Evolutionary conservation across 1,140 invertebrate genomes (phyloP).

Genomic region (Diabrotica virgifera): DNA sequence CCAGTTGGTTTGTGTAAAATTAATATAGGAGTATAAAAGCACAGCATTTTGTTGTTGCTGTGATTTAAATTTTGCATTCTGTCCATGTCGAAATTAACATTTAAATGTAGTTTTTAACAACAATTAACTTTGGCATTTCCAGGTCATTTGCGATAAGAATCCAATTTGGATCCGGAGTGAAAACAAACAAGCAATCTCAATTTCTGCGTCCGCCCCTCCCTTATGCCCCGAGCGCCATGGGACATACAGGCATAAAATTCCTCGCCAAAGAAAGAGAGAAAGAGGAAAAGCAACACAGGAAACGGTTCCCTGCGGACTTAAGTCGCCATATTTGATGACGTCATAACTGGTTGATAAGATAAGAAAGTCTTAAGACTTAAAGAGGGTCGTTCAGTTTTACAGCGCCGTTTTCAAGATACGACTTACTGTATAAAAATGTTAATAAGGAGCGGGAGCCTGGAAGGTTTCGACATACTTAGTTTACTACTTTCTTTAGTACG

Average conservation of each 20-base stretch:
- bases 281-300: slow-evolving; percentile 13
- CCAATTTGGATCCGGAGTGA: neutral
- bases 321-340: slow-evolving; percentile 37
- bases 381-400: slow-evolving; percentile 38
- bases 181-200: slow-evolving; percentile 2
- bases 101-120: slow-evolving; percentile 1
- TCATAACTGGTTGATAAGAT: slow-evolving; percentile 39
- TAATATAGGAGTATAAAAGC: no score
- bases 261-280: slow-evolving; percentile 1
- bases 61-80: no score
- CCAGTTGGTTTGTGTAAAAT: no score
- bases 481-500: slow-evolving; percentile 21
- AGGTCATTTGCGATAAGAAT: slow-evolving; percentile 2
- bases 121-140: neutral
- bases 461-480: slow-evolving; percentile 6
- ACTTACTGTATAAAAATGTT: slow-evolving; percentile 31
- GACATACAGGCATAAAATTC: neutral
- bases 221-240: neutral
- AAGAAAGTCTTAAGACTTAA: slow-evolving; percentile 37
- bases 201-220: neutral
- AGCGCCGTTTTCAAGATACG: slow-evolving; percentile 31
- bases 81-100: neutral
- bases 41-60: no score
- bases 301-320: slow-evolving; percentile 27
- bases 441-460: slow-evolving; percentile 12